These are phyloP conservation scores for Odontesthes bonariensis DNA, from an alignment of 2,113 vertebrate species.

Conservation along the genomic window DNA sequence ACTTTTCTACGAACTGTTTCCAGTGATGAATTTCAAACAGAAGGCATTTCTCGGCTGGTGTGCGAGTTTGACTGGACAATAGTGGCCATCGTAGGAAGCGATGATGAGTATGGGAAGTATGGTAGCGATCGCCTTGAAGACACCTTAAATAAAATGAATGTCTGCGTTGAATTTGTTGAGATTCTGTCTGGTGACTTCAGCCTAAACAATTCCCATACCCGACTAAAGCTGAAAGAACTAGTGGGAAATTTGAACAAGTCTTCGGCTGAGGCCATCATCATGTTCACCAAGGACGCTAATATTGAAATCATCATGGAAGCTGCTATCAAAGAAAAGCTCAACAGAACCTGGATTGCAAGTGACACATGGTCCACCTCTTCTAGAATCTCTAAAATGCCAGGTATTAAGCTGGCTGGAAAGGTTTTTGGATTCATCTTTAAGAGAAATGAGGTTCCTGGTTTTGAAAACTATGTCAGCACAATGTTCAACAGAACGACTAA, in stretches of 20 bases:
- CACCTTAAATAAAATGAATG: background rate
- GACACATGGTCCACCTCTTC: conserved; percentile 63
- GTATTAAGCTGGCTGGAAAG: conserved; percentile 36
- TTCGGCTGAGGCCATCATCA: conserved; percentile 64
- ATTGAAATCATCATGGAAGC: conserved; percentile 42
- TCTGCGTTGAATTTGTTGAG: conserved; percentile 64
- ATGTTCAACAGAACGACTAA: conserved; percentile 22
- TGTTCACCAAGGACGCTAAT: conserved; percentile 62
- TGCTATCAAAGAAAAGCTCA: conserved; percentile 30
- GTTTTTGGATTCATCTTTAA: conserved; percentile 65
- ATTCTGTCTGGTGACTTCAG: conserved; percentile 57
- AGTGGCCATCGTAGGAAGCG: conserved; percentile 71
- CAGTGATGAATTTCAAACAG: conserved; percentile 64
- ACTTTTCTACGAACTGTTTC: conserved; percentile 72
- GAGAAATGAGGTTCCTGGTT: conserved; percentile 59
- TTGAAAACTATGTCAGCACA: conserved; percentile 50
- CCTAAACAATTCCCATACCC: background rate
- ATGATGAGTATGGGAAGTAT: conserved; percentile 74
- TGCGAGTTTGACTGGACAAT: conserved; percentile 52
- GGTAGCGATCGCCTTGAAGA: conserved; percentile 38
- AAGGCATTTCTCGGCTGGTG: conserved; percentile 63
- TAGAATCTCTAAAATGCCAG: background rate
- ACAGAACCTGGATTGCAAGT: conserved; percentile 75
- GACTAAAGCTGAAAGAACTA: background rate
- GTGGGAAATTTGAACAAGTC: conserved; percentile 3